These are phyloP conservation scores for Formica exsecta DNA, from an alignment of 1,140 invertebrate species.

Conservation along the genomic window DNA sequence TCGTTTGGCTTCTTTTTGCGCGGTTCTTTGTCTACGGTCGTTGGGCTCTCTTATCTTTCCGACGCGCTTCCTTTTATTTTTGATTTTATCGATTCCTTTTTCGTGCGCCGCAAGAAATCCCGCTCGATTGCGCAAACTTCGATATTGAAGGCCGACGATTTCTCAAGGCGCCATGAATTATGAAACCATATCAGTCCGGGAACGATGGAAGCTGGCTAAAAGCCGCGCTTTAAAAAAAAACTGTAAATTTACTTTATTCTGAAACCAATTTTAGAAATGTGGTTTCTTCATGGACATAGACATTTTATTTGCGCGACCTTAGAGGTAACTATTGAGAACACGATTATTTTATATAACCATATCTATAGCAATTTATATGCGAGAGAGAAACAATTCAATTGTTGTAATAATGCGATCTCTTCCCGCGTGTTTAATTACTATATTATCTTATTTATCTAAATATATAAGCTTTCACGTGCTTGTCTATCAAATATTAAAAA, in stretches of 20 bases:
- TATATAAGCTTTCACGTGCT: not conserved
- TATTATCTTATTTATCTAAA: not conserved
- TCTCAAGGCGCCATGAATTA: constrained; percentile 40
- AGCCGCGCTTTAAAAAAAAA: constrained; percentile 15
- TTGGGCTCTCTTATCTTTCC: constrained; percentile 56
- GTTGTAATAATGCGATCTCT: not conserved
- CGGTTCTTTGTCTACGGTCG: constrained; percentile 70
- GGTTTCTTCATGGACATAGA: not conserved
- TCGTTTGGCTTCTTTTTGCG: constrained; percentile 71
- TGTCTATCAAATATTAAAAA: constrained; percentile 2
- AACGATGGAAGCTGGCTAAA: constrained; percentile 17
- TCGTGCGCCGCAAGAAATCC: constrained; percentile 43
- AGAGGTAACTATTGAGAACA: not conserved
- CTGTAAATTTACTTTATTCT: not conserved
- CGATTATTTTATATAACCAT: not conserved
- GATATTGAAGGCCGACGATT: constrained; percentile 36
- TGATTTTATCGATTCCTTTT: constrained; percentile 52
- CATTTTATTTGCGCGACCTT: constrained; percentile 1
- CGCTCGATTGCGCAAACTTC: constrained; percentile 38
- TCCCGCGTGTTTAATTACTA: constrained; percentile 1
- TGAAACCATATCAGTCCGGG: constrained; percentile 46
- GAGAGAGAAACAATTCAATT: not conserved
- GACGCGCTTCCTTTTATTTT: constrained; percentile 38
- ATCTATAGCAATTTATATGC: not conserved
- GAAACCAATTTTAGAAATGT: constrained; percentile 13